Evolutionary conservation across 2,113 vertebrate genomes (phyloP).

Genomic region (Clarias macrocephalus): DNA sequence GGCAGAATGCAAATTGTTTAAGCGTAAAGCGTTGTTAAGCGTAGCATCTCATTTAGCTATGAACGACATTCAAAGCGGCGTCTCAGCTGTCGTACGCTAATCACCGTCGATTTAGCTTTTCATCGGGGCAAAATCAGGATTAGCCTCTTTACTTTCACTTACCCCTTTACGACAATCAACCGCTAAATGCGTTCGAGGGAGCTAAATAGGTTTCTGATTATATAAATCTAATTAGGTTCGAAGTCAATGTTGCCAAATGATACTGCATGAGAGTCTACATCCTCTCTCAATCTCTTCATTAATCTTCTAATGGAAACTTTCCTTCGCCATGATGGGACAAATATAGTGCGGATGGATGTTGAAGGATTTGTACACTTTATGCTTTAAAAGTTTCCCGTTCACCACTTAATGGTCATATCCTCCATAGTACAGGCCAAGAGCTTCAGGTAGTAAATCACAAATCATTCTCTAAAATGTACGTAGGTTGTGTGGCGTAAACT

Average conservation of each 20-base stretch:
- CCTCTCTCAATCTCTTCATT: not conserved
- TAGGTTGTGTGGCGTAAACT: no score
- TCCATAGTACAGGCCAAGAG: no score
- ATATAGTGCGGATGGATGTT: not conserved
- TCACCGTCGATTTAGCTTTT: conserved; percentile 20
- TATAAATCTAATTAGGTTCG: not conserved
- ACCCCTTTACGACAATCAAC: not conserved
- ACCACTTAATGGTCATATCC: not conserved
- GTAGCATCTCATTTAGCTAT: not conserved
- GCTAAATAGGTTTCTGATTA: not conserved
- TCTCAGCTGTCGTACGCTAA: not conserved
- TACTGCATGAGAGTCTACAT: not conserved
- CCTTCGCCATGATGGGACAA: not conserved
- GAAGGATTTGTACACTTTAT: not conserved
- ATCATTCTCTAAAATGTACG: no score
- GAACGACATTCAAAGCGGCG: conserved; percentile 10
- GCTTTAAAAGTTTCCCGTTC: not conserved
- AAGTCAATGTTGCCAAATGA: not conserved
- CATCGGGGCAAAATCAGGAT: not conserved
- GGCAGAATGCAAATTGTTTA: conserved; percentile 8
- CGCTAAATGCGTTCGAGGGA: not conserved
- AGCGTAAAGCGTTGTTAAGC: conserved; percentile 10
- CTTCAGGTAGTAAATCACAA: no score
- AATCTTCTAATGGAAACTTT: conserved; percentile 10
- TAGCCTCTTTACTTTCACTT: not conserved